Conservation (phyloP, 2,888 invertebrate species). For the Ditula angustiorana region DNA sequence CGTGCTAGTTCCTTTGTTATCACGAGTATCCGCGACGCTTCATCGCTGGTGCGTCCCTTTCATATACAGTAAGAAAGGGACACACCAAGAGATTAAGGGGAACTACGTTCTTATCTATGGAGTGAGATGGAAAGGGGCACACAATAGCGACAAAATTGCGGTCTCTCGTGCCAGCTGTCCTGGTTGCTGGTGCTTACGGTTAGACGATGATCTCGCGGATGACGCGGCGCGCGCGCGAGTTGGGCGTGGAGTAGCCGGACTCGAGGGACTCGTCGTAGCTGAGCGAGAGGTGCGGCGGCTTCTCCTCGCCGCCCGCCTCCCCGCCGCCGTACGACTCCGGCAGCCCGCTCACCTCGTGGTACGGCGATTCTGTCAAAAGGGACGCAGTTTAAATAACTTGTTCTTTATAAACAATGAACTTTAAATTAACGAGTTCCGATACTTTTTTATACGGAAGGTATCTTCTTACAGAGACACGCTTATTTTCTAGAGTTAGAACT, state of each 20-base stretch:
- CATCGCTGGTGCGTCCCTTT: too few relatives aligned
- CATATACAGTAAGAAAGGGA: too few relatives aligned
- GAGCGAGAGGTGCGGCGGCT: constrained; percentile 94
- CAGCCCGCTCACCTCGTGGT: constrained; percentile 96
- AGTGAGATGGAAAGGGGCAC: too few relatives aligned
- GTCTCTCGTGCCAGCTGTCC: not conserved
- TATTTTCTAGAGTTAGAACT: too few relatives aligned
- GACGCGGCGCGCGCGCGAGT: constrained; percentile 95
- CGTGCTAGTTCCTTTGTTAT: too few relatives aligned
- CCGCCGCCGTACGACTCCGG: constrained; percentile 94
- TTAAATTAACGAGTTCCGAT: not conserved
- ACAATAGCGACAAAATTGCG: not conserved
- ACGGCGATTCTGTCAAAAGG: constrained; percentile 91
- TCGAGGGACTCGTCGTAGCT: constrained; percentile 97
- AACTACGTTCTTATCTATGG: too few relatives aligned
- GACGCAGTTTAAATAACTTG: not conserved
- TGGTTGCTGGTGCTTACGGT: constrained; percentile 47
- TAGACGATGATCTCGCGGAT: constrained; percentile 97
- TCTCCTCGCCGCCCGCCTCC: constrained; percentile 92
- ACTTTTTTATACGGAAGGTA: too few relatives aligned
- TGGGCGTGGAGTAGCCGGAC: constrained; percentile 97
- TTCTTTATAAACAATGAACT: not conserved
- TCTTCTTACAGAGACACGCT: too few relatives aligned
- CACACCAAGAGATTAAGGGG: too few relatives aligned
- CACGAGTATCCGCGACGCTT: too few relatives aligned